Evolutionary conservation across 2,888 invertebrate species (phyloP), one percentile per base, ranked within the genome.

Genomic region (Ptilodon capucinus): DNA sequence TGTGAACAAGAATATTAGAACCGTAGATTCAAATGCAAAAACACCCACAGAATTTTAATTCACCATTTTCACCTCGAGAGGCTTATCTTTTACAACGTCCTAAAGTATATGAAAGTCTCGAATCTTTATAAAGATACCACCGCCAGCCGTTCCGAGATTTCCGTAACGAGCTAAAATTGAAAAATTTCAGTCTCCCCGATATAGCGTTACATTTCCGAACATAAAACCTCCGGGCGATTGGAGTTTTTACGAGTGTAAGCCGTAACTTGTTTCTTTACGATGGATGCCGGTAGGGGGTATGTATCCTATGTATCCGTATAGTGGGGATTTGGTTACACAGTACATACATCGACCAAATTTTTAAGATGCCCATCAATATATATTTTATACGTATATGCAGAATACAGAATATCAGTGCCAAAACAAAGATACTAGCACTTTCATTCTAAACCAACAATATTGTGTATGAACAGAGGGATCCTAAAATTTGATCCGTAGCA

Each of bases 171-270:
- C 11, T 34, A 38, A 51, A 57, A 54, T 53, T 55, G 54, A 45
- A 49, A 25, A 56, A 41, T 28, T 54, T 47, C 49, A 44, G 51
- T 58, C 62, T 57, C 54, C 32, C 51, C 54, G 51, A 56, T 60
- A 57, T 46, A 55, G 25, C 49, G 44, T 25, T 48, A 52, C 51
- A 44, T 60, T 52, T 34, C 53, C 44, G 48, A 58, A 51, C 58
- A 53, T 65, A 72, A 71, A 66, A 56, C 54, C 50, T 53, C 50
- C 36, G 34, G 50, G 42, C 64, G 60, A 73, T 70, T 64, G 68
- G 60, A 64, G 57, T 60, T 76, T 76, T 76, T 76, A 77, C 69
- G 76, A 71, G 64, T 56, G 58, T 39, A 39, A 46, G 42, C 48
- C 36, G 51, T 66, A 54, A 66, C 60, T 59, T 51, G 45, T 36